Evolutionary conservation across 2,797 vertebrate genomes (phyloP).

Genomic region (Neopelma chrysocephalum): DNA sequence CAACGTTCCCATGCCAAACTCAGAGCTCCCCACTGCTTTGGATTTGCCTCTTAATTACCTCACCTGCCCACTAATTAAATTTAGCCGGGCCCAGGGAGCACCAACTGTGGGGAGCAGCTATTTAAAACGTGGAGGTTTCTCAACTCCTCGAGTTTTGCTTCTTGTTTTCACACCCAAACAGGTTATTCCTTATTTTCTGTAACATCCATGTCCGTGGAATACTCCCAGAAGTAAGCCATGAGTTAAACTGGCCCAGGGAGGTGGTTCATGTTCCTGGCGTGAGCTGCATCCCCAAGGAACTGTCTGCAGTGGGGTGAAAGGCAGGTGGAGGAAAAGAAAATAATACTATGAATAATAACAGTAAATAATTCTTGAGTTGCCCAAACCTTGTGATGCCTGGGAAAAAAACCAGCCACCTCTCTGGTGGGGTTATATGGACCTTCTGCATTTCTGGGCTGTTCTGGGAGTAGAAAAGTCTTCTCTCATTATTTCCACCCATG

Average conservation of each 20-base stretch:
- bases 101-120: not conserved
- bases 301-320: not conserved
- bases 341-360: not conserved
- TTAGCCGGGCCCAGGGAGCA: not conserved
- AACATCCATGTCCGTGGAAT: too few relatives aligned
- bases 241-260: not conserved
- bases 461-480: not conserved
- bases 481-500: not conserved
- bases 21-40: not conserved
- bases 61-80: not conserved
- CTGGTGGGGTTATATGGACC: not conserved
- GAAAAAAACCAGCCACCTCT: not conserved
- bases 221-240: not conserved
- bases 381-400: not conserved
- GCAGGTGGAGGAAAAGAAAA: not conserved
- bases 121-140: rapidly evolving
- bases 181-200: not conserved
- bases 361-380: not conserved
- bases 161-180: not conserved
- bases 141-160: not conserved
- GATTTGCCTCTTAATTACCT: not conserved
- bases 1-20: not conserved
- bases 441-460: not conserved
- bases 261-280: rapidly evolving
- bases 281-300: not conserved